These are phyloP conservation scores for Stenichneumon culpator DNA, from an alignment of 2,888 invertebrate species.

Conservation along the genomic window DNA sequence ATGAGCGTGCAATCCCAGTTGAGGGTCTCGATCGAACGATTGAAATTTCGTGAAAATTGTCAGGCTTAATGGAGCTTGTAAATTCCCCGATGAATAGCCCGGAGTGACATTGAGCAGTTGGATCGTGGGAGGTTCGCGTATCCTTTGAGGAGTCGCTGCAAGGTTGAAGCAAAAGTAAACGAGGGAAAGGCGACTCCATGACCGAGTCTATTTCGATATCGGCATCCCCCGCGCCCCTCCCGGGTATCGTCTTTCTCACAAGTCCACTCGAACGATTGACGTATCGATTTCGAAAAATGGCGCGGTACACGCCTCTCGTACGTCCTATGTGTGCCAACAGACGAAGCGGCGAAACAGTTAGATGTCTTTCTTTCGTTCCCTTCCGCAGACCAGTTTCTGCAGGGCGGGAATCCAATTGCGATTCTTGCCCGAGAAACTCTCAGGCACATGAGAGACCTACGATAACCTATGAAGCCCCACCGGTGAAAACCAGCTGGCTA, in stretches of 20 bases:
- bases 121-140: background rate
- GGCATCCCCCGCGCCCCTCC: constrained; percentile 25
- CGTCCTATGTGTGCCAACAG: constrained; percentile 10
- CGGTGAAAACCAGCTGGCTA: background rate
- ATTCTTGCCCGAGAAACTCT: constrained; percentile 37
- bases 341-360: background rate
- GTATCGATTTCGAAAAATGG: constrained; percentile 78
- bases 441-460: constrained; percentile 6
- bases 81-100: background rate
- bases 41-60: background rate
- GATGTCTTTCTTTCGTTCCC: constrained; percentile 39
- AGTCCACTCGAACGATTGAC: constrained; percentile 77
- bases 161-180: constrained; percentile 16
- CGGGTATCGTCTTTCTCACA: constrained; percentile 66
- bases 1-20: background rate
- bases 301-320: constrained; percentile 33
- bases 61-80: background rate
- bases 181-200: constrained; percentile 26
- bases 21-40: background rate
- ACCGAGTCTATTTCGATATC: constrained; percentile 61
- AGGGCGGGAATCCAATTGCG: constrained; percentile 4
- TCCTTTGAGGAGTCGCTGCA: background rate
- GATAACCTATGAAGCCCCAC: constrained; percentile 5
- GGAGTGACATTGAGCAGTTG: background rate
- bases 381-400: constrained; percentile 16